A percentile compares a stretch with the other conserved stretches of the same genome.
Evolutionary conservation across 2,888 invertebrate species (phyloP).

Genomic region (Lithophane leautieri): DNA sequence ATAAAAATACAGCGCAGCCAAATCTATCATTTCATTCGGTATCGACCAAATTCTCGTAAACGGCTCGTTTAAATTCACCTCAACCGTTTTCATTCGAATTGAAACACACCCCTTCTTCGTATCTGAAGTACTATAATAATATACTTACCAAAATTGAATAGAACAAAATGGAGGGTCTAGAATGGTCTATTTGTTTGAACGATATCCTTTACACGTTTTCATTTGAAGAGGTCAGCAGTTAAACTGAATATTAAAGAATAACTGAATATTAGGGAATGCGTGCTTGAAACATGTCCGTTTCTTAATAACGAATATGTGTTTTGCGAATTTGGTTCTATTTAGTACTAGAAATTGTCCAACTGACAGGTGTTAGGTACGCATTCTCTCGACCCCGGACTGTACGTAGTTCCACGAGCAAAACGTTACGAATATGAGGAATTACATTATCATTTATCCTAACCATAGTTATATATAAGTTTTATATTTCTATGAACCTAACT

Average conservation of each 20-base stretch:
- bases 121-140: constrained; percentile 55
- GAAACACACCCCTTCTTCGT: constrained; percentile 55
- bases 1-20: constrained; percentile 21
- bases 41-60: constrained; percentile 51
- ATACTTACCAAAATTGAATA: constrained; percentile 62
- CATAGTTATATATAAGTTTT: no score
- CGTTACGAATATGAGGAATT: neutral
- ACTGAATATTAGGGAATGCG: neutral
- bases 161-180: constrained; percentile 49
- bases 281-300: no score
- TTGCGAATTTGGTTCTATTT: no score
- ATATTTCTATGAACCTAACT: no score
- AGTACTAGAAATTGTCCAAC: no score
- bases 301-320: no score
- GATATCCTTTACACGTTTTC: constrained; percentile 45
- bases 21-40: constrained; percentile 41
- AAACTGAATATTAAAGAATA: constrained; percentile 3
- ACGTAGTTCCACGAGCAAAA: neutral
- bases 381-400: no score
- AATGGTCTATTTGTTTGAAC: constrained; percentile 46
- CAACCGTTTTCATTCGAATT: constrained; percentile 48
- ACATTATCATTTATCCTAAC: neutral
- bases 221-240: constrained; percentile 22
- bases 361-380: no score
- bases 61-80: constrained; percentile 60